Evolutionary conservation across 2,888 invertebrate genomes (phyloP), one percentile per base, ranked within the genome.

Genomic region (Eupithecia exiguata): DNA sequence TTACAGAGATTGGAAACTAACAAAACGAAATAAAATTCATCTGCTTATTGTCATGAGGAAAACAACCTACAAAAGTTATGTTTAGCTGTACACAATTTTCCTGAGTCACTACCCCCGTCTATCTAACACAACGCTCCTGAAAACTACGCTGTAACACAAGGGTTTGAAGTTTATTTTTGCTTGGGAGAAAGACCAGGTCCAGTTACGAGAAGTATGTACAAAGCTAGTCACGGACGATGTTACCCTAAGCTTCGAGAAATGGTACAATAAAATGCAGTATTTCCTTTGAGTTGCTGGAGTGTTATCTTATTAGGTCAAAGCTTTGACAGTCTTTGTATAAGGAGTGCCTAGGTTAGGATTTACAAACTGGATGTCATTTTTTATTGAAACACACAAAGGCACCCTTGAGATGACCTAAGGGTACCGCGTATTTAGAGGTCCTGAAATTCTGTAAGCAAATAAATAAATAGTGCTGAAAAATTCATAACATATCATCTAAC

Each of bases 241-340:
- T 58, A 21, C 12, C 25, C 25, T 5, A 58, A 58, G 58, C 58
- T 58, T 25, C 25, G 58, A n/a, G n/a, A 58, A 53, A 25, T 25
- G 25, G 58, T 58, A 58, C 58, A 58, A 25, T 58, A 58, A 58
- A 58, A 58, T 58, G 58, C 58, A 58, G 58, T 25, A 12, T 25
- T 58, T 58, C 25, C 58, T 58, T 53, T 58, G 58, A 25, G 58
- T 25, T 3, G 25, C 53, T 12, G 21, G 12, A 58, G 12, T 58
- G 25, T 58, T 58, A 53, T 53, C 53, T 53, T 53, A 53, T 58
- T 25, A 5, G 58, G 58, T 58, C 58, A 58, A 12, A 1, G 25
- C 25, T 58, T 25, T 58, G 0, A 25, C 5, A 21, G n/a, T 21
- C 14, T 58, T 12, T 5, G 25, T 4, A 25, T 58, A 25, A 58